Base-by-base conservation (phyloP, 2,888 invertebrate species). In the Drosophila fungiperda region DNA sequence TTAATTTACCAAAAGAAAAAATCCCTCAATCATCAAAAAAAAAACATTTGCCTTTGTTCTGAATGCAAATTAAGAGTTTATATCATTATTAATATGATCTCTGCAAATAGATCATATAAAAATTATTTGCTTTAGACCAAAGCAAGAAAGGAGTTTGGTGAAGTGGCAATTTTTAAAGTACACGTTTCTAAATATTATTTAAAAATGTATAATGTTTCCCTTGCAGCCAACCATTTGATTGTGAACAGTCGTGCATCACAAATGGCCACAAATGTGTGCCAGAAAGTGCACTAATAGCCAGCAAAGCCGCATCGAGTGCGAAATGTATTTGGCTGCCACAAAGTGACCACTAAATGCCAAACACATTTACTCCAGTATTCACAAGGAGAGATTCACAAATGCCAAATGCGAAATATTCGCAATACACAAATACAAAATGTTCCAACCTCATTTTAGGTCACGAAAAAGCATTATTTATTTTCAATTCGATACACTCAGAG, bases 271-370 rank as follows among this genome's bases (percentile, higher is more conserved):
- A 75, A 76, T 80, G 62, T 26, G 62, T 55, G 69, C 45, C 23
- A 54, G 70, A 38, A 45, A 50, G 52, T 62, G 61, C n/a, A 53
- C 57, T 60, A 66, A 62, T 67, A 12, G 59, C 15, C 35, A 48
- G 32, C 32, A 73, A 52, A 60, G 36, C 42, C 60, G 40, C 52
- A 67, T 35, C 45, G 68, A 78, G 64, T 66, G 57, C 85, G 76
- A 72, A 86, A 77, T 80, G 69, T 81, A 78, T 72, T 86, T 63
- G 64, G 26, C 52, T 68, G 71, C 81, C 87, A 69, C 81, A 82
- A 83, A 83, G 75, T 83, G 87, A 78, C 87, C 82, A 57, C 82
- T 80, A 81, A 79, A 82, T 81, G 71, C 75, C 75, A 81, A 81
- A 84, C 79, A 79, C 82, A 82, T 79, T 65, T 59, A 72, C 72